phyloP scores from a whole-genome alignment of 2,888 invertebrate genomes.

The Tetragonula carbonaria region DNA sequence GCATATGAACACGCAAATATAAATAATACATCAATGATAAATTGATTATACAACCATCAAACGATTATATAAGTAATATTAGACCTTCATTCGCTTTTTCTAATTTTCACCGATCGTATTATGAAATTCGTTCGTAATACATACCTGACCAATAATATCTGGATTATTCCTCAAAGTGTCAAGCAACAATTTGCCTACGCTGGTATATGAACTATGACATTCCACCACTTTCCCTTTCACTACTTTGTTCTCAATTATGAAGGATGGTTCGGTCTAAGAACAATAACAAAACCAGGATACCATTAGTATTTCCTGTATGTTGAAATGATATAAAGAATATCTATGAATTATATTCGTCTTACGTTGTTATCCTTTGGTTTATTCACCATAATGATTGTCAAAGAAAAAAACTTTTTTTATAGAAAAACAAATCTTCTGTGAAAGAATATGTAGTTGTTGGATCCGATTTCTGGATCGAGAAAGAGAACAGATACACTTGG shows the following conservation, averaged over 20 bases:
- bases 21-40: neutral
- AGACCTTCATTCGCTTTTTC: neutral
- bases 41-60: neutral
- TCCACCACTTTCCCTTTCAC: slow-evolving; percentile 51
- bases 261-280: slow-evolving; percentile 23
- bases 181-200: slow-evolving; percentile 63
- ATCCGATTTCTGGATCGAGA: neutral
- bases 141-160: slow-evolving; percentile 68
- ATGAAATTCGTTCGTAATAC: neutral
- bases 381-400: neutral
- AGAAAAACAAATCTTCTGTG: neutral
- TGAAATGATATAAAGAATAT: neutral
- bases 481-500: neutral
- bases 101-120: neutral
- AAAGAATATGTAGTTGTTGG: no score
- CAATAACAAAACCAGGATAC: neutral
- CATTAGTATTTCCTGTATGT: neutral
- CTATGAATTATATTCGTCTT: neutral
- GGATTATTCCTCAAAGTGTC: slow-evolving; percentile 54
- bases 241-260: slow-evolving; percentile 67
- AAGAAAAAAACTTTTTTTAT: neutral
- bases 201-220: slow-evolving; percentile 1
- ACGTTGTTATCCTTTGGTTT: neutral
- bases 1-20: no score
- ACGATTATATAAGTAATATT: neutral